Conservation (phyloP, 2,888 invertebrate species). For the Zeuzera pyrina region DNA sequence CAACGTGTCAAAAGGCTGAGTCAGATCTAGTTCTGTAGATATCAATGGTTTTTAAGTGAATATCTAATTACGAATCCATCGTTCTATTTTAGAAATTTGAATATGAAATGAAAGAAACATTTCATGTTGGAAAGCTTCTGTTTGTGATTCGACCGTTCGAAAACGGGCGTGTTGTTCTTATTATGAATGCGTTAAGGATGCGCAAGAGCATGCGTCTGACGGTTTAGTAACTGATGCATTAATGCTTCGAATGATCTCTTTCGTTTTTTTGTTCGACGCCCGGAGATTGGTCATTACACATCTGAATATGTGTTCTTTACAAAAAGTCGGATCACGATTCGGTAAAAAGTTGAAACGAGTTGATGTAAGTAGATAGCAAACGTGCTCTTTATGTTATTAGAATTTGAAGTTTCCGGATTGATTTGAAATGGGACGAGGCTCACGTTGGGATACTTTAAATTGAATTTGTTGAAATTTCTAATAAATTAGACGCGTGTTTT, state of each 20-base stretch:
- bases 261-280: constrained; percentile 50
- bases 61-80: no score
- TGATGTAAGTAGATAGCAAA: constrained; percentile 62
- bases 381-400: constrained; percentile 57
- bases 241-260: constrained; percentile 59
- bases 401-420: constrained; percentile 63
- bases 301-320: constrained; percentile 66
- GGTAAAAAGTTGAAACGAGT: constrained; percentile 56
- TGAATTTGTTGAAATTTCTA: constrained; percentile 6
- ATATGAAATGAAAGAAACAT: constrained; percentile 46
- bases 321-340: constrained; percentile 64
- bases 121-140: constrained; percentile 50
- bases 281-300: constrained; percentile 71
- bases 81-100: no score
- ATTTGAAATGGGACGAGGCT: constrained; percentile 32
- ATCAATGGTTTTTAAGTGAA: constrained; percentile 34
- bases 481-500: no score
- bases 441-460: no score
- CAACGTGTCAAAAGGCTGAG: constrained; percentile 20
- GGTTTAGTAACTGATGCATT: constrained; percentile 72
- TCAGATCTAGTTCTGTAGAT: no score
- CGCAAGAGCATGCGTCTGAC: constrained; percentile 64
- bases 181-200: constrained; percentile 68
- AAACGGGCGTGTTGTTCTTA: constrained; percentile 64
- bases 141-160: constrained; percentile 58